Evolutionary conservation across 2,113 vertebrate genomes (phyloP).

Genomic region (Trogon melanurus): DNA sequence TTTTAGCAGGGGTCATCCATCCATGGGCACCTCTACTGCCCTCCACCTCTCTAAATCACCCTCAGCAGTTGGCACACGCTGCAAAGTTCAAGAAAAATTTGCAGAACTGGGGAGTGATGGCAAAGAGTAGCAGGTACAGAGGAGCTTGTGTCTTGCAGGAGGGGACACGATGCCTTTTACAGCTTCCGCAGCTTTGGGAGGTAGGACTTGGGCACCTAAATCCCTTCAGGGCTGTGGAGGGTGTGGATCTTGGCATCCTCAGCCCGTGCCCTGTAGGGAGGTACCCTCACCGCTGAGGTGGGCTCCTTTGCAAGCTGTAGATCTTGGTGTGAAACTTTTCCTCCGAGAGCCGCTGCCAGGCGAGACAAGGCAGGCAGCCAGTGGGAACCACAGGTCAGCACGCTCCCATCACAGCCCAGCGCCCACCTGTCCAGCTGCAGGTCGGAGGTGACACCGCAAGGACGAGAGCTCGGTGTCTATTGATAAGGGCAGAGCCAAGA

Average conservation of each 20-base stretch:
- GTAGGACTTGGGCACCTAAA: background rate
- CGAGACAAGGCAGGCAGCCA: background rate
- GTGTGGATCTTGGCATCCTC: background rate
- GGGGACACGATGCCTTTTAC: background rate
- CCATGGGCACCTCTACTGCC: background rate
- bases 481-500: background rate
- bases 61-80: background rate
- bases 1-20: background rate
- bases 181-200: background rate
- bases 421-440: background rate
- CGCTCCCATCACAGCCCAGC: background rate
- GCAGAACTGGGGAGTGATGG: background rate
- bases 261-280: accelerated
- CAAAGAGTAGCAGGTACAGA: background rate
- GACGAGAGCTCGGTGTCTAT: accelerated
- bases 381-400: accelerated
- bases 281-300: background rate
- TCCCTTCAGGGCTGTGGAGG: background rate
- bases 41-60: background rate
- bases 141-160: background rate
- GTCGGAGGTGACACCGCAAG: accelerated
- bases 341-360: background rate
- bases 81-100: background rate
- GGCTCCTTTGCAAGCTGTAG: background rate
- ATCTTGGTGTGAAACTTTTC: background rate